phyloP scores from a whole-genome alignment of 2,113 vertebrate species.

The Glaucidium brasilianum region DNA sequence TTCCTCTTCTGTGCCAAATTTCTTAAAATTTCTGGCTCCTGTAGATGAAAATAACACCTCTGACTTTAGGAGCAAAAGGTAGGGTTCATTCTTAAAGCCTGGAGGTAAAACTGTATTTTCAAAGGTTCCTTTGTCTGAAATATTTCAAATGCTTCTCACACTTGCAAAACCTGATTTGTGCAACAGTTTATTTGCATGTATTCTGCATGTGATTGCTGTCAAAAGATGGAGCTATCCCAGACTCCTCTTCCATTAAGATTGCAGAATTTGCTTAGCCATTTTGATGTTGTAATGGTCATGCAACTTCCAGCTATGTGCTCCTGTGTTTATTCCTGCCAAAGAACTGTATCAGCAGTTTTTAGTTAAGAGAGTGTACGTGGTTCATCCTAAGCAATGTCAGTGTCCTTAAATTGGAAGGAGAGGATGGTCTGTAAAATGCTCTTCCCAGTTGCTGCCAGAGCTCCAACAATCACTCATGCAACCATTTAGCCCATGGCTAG shows the following conservation, averaged over 20 bases:
- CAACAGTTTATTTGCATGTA: background rate
- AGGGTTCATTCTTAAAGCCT: slow-evolving; percentile 58
- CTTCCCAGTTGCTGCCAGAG: background rate
- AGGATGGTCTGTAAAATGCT: background rate
- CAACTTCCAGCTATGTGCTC: background rate
- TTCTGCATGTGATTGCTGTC: slow-evolving; percentile 1
- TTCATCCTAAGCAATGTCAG: background rate
- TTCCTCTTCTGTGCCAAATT: slow-evolving; percentile 98
- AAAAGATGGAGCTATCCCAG: background rate
- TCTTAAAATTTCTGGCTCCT: slow-evolving; percentile 98
- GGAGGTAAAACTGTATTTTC: slow-evolving; percentile 20
- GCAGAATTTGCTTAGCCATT: background rate
- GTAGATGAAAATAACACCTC: slow-evolving; percentile 90
- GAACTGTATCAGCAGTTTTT: background rate
- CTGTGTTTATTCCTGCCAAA: background rate
- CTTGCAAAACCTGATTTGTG: background rate
- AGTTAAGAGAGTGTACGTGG: background rate
- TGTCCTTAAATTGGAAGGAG: background rate
- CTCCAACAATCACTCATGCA: background rate
- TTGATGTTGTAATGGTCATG: background rate
- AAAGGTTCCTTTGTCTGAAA: slow-evolving; percentile 9
- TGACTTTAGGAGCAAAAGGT: slow-evolving; percentile 83
- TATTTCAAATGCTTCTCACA: background rate
- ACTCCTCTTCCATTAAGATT: background rate
- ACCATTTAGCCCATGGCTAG: background rate